Base-by-base conservation (phyloP, 1,140 invertebrate genomes). In the Heterodera carotae region DNA sequence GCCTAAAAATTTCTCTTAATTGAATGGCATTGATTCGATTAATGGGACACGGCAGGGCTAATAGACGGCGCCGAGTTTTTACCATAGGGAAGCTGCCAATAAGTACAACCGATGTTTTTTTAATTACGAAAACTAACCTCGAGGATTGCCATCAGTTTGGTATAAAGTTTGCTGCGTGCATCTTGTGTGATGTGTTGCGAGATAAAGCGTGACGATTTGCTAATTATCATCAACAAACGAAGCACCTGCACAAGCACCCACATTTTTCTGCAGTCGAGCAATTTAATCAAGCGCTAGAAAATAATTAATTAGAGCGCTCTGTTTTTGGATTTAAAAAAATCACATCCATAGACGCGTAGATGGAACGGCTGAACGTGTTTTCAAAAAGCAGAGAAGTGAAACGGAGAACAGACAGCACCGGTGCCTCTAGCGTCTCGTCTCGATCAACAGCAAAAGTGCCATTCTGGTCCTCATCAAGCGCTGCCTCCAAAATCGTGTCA, bases 131-230 rank as follows among this genome's bases (percentile, higher is more conserved):
- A 12, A 56, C n/a, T 33, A 25, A 80, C 78, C 78, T 79, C 78
- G 5, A 72, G 67, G 36, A 81, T 81, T 22, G 81, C 82, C 29
- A 70, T 82, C 29, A 82, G 64, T 62, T 84, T 82, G 6, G 43
- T 70, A 62, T 82, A 81, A 27, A 82, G 39, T 4, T 69, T 27
- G 53, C 33, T 75, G 39, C 79, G 67, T 18, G 78, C 29, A n/a
- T 66, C 60, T 7, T 36, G 18, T 1, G 62, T 31, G 10, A 84
- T 62, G 62, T 82, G 81, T 34, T 82, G 81, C 2, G 77, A 70
- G n/a, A 82, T 82, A 33, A 67, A 82, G 4, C 81, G 78, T 53
- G 82, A 84, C 48, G 56, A 69, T n/a, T 82, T 82, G 82, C 82
- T 84, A 4, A 82, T 79, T n/a, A 74, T 48, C 27, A 84, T 60